Evolutionary conservation across 2,888 invertebrate species (phyloP), one percentile per base, ranked within the genome.

Genomic region (Perithous albicinctus): DNA sequence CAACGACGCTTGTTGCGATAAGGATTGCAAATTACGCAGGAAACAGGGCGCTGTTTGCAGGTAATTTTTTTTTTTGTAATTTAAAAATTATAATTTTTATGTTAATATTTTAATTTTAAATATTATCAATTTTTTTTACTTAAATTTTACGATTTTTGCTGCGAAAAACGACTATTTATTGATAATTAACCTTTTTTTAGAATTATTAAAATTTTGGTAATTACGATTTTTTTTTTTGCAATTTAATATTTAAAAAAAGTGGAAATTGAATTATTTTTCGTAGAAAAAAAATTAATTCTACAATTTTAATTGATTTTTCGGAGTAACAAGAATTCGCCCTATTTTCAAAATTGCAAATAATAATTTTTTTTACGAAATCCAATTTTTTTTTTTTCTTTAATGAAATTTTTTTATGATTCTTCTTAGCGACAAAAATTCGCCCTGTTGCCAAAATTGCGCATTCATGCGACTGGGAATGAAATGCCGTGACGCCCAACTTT

Each of bases 321-420:
- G n/a, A 98, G 99, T 92, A 99, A 99, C 92, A 97, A 98, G 93
- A 99, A 99, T 93, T 98, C 98, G 0, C 98, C 98, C 3, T 99
- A 99, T 91, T 99, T 99, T 91, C 96, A 97, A 92, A 96, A 96
- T 87, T 99, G 99, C 90, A n/a, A n/a, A n/a, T n/a, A n/a, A n/a
- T 26, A 8, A 54, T 18, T 20, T 8, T 46, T 32, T 5, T n/a
- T 10, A 38, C 38, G 3, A 41, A 2, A 41, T 8, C 6, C 4
- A 3, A 46, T 4, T 46, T 10, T 20, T 8, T n/a, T 1, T n/a
- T 4, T 46, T 23, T 46, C 6, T 7, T 46, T n/a, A n/a, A n/a
- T n/a, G n/a, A n/a, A n/a, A n/a, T n/a, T n/a, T n/a, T n/a, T n/a
- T n/a, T n/a, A n/a, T 18, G 7, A 61, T 61, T 63, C 56, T 64